These are phyloP conservation scores for Theonella swinhoei DNA, from an alignment of 37 sponge, comb jelly and placozoan species.

Conservation along the genomic window DNA sequence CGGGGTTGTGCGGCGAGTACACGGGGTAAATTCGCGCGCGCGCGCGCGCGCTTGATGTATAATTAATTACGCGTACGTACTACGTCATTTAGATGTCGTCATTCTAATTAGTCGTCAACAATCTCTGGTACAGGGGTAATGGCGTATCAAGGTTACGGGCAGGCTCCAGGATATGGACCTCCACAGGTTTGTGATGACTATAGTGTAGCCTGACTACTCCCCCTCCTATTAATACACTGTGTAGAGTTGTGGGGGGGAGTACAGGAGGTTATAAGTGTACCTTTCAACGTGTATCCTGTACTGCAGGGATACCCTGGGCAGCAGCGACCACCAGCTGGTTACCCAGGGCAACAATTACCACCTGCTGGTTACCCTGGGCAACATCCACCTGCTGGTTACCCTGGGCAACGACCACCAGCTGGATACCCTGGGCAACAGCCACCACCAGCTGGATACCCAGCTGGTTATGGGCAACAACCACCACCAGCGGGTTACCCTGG, in stretches of 20 bases:
- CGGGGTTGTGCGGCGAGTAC: too few relatives aligned
- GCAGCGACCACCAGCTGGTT: constrained; percentile 25
- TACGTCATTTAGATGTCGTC: too few relatives aligned
- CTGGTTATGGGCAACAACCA: not conserved
- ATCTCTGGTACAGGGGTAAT: too few relatives aligned
- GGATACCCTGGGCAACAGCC: constrained; percentile 15
- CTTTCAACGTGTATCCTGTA: not conserved
- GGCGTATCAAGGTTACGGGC: constrained; percentile 36
- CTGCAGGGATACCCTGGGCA: constrained; percentile 32
- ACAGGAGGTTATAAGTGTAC: too few relatives aligned
- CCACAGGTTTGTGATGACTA: not conserved
- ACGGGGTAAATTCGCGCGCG: too few relatives aligned
- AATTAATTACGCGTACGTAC: too few relatives aligned
- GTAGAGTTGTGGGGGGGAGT: not conserved
- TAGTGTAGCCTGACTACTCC: not conserved
- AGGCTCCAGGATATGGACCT: not conserved
- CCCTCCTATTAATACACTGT: not conserved
- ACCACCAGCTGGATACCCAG: constrained; percentile 29
- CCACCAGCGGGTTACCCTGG: constrained; percentile 15
- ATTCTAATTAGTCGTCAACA: too few relatives aligned
- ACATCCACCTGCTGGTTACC: constrained; percentile 49
- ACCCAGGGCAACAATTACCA: constrained; percentile 14
- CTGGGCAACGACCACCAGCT: constrained; percentile 32
- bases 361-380: constrained; percentile 37
- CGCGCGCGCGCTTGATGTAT: too few relatives aligned